phyloP scores from a whole-genome alignment of 2,888 invertebrate species.

The Dryadula phaetusa region DNA sequence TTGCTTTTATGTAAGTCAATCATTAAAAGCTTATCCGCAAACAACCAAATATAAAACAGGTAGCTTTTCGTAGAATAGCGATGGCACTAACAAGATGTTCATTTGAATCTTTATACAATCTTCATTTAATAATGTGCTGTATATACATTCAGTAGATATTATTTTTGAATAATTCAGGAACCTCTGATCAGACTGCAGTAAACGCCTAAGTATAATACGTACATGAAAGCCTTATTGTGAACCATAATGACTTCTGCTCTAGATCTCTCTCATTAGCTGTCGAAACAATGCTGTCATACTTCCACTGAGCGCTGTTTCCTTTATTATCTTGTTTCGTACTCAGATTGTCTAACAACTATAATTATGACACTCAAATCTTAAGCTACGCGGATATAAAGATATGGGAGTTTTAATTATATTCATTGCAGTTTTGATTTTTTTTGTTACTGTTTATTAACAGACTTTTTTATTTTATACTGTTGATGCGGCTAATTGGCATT shows the following conservation, averaged over 20 bases:
- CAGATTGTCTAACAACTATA: slow-evolving; percentile 18
- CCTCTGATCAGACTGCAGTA: slow-evolving; percentile 2
- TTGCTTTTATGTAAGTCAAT: not conserved
- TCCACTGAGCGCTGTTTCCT: slow-evolving; percentile 3
- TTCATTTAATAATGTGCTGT: slow-evolving; percentile 2
- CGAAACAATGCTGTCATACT: slow-evolving; percentile 35
- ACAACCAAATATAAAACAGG: not conserved
- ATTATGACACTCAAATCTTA: slow-evolving; percentile 18
- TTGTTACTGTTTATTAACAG: not conserved
- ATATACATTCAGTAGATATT: not conserved
- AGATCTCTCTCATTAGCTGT: slow-evolving; percentile 45
- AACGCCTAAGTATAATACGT: slow-evolving; percentile 12
- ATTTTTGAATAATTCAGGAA: not conserved
- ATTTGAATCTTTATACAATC: not conserved
- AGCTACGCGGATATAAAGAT: not conserved
- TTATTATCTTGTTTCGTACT: slow-evolving; percentile 19
- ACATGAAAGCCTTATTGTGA: slow-evolving; percentile 31
- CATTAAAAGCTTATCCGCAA: not conserved
- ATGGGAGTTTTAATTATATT: not conserved
- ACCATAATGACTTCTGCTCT: slow-evolving; percentile 44
- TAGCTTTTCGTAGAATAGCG: too few species aligned
- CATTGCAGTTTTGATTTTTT: not conserved
- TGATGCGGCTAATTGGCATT: too few species aligned
- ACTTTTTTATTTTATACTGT: too few species aligned
- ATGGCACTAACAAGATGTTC: slow-evolving; percentile 10